Conservation (phyloP, 2,888 invertebrate species). For the Chesias legatella region DNA sequence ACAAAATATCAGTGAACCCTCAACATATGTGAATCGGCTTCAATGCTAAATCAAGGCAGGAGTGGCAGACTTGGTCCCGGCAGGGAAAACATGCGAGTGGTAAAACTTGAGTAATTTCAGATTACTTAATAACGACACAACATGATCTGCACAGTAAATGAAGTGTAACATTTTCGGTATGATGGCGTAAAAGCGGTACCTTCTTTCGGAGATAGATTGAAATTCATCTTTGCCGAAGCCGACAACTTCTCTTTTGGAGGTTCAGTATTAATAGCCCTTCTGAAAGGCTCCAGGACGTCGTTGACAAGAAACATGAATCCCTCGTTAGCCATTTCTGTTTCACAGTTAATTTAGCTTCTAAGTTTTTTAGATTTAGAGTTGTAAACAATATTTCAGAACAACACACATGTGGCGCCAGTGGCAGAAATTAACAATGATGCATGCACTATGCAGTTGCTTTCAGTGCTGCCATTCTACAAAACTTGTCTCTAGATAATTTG, state of each 20-base stretch:
- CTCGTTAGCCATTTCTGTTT: conserved; percentile 61
- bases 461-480: too few relatives aligned
- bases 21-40: too few relatives aligned
- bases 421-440: too few relatives aligned
- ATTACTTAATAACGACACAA: background rate
- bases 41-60: too few relatives aligned
- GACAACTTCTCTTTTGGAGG: conserved; percentile 71
- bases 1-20: background rate
- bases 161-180: background rate
- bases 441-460: too few relatives aligned
- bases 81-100: too few relatives aligned
- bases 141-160: background rate
- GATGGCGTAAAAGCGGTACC: conserved; percentile 38
- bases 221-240: conserved; percentile 66
- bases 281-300: conserved; percentile 71
- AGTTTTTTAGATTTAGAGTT: conserved; percentile 17
- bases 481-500: too few relatives aligned
- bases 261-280: conserved; percentile 70
- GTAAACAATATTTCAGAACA: conserved; percentile 1
- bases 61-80: too few relatives aligned
- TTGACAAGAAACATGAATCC: conserved; percentile 69
- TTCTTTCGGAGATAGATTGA: conserved; percentile 68
- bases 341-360: background rate
- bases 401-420: too few relatives aligned
- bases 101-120: too few relatives aligned